Evolutionary conservation across 2,113 vertebrate genomes (phyloP), one percentile per base, ranked within the genome.

Genomic region (Enhydra lutris): DNA sequence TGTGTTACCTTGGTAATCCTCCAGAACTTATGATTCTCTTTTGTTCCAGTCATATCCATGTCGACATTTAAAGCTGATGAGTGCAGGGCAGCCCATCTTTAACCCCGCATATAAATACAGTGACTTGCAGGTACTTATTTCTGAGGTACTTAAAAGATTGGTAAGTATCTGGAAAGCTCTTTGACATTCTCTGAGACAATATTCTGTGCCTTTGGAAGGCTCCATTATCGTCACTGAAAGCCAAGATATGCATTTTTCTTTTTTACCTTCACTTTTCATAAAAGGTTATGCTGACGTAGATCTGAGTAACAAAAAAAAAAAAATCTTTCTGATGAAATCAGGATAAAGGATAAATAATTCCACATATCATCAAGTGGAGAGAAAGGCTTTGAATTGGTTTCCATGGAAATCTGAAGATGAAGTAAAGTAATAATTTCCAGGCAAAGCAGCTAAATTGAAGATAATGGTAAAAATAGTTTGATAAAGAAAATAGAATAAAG

Each of bases 401-500:
- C 97, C 96, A 11, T 95, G 96, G 97, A 98, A 96, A 84, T 97
- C 76, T 88, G 50, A 24, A 15, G 1, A 0, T 96, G 96, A 90
- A 97, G 67, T 91, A 96, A 97, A 95, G 97, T 95, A 96, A 91
- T 95, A 97, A 47, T 15, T 89, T 96, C 71, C 71, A 95, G 96
- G 88, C 89, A 97, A 50, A 92, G 91, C 52, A 86, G 95, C 85
- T 97, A 94, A 98, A 95, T 73, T 95, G 67, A 98, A 98, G 93
- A 93, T 97, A 93, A 98, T 94, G 83, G 63, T 76, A 97, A 93
- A 95, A 94, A 93, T 87, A 67, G 95, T 92, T 98, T 97, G 94
- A 89, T 97, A 98, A 97, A 97, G 82, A 89, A 97, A 98, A 96
- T 96, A 97, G 97, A 98, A 97, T 94, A 93, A 94, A 97, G 96